Evolutionary conservation across 2,888 invertebrate genomes (phyloP).

Genomic region (Drosophila emarginata): DNA sequence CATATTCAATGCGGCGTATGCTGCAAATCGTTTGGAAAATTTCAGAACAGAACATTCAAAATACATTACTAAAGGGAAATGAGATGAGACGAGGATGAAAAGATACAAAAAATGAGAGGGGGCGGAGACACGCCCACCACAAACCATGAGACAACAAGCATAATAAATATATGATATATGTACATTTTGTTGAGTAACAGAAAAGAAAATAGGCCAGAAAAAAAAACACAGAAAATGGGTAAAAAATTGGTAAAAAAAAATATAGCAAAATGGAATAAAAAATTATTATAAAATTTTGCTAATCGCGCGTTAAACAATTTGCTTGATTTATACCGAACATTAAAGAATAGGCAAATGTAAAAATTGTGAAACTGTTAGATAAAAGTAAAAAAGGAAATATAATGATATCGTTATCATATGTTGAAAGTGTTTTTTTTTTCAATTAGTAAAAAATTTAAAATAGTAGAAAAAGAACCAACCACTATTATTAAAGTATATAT

Average conservation of each 20-base stretch:
- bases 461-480: too few species aligned
- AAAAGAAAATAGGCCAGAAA: conserved; percentile 9
- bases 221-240: conserved; percentile 19
- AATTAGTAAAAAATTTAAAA: too few species aligned
- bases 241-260: conserved; percentile 32
- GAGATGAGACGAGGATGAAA: conserved; percentile 21
- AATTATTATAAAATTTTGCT: conserved; percentile 77
- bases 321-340: conserved; percentile 64
- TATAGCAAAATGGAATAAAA: conserved; percentile 59
- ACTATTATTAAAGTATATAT: too few species aligned
- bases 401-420: too few species aligned
- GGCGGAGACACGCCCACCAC: not conserved
- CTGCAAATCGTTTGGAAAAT: conserved; percentile 75
- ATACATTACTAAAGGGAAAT: conserved; percentile 30
- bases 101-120: not conserved
- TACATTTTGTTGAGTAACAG: not conserved
- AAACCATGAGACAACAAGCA: conserved; percentile 41
- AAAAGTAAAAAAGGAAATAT: not conserved
- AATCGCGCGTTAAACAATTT: conserved; percentile 78
- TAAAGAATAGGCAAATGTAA: conserved; percentile 32
- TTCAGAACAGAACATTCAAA: conserved; percentile 52
- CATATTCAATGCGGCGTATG: conserved; percentile 74
- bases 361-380: not conserved
- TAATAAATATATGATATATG: conserved; percentile 53
- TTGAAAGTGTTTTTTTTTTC: too few species aligned